Conservation (phyloP, 2,888 invertebrate genomes). For the Lycophotia porphyrea region DNA sequence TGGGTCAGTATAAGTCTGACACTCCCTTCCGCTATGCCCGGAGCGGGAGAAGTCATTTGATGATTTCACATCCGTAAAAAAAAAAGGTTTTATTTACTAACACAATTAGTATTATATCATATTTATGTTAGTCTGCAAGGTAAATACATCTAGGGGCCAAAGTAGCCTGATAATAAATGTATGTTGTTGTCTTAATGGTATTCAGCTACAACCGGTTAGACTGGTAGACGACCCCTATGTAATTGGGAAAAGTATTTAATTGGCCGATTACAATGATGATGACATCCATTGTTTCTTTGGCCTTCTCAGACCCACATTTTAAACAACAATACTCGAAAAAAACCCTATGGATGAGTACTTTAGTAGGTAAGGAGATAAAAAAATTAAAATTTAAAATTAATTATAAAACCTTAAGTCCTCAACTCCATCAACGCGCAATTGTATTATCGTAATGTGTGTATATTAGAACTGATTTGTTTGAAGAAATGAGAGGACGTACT, state of each 20-base stretch:
- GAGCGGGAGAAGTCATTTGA: no score
- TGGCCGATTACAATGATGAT: neutral
- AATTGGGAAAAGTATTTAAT: neutral
- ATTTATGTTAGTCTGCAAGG: no score
- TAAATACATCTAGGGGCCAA: no score
- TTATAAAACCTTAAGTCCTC: neutral
- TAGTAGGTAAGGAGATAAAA: neutral
- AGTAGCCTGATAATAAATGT: no score
- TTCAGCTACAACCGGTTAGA: no score
- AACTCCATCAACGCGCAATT: neutral
- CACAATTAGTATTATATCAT: no score
- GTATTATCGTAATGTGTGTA: neutral
- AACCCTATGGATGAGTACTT: neutral
- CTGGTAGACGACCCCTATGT: neutral
- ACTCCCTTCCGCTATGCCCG: no score
- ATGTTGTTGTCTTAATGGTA: no score
- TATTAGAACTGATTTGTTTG: neutral
- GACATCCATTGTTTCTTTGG: neutral
- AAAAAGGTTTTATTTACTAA: no score
- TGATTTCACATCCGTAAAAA: no score
- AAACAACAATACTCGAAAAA: neutral
- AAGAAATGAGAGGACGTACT: neutral
- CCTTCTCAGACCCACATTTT: neutral
- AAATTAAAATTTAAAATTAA: no score
- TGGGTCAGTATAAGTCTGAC: no score